A percentile compares a stretch with the other conserved stretches of the same genome.
Conservation (phyloP, 2,113 vertebrate genomes). For the Tachysurus vachellii region DNA sequence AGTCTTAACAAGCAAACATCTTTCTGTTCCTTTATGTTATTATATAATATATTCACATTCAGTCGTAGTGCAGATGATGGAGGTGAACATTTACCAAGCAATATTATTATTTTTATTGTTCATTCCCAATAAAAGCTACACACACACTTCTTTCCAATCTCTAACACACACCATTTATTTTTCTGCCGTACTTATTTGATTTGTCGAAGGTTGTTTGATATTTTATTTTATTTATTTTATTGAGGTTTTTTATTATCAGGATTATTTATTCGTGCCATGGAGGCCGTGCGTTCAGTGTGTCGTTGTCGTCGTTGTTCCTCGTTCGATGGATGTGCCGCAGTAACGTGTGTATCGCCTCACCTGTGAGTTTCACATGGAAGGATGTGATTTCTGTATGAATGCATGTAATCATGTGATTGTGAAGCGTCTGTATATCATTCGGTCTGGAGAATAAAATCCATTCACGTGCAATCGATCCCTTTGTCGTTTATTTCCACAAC, state of each 20-base stretch:
- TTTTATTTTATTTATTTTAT: constrained; percentile 28
- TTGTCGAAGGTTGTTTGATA: neutral
- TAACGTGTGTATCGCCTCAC: constrained; percentile 28
- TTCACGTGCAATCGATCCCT: neutral
- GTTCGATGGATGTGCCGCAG: constrained; percentile 5
- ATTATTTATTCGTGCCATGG: constrained; percentile 15
- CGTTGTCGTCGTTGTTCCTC: neutral
- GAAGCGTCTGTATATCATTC: constrained; percentile 33
- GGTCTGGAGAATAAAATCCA: constrained; percentile 46
- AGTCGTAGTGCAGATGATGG: neutral
- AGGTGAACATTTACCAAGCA: neutral
- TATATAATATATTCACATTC: neutral
- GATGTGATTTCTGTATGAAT: constrained; percentile 28
- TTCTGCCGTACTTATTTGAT: neutral
- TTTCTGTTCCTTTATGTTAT: neutral
- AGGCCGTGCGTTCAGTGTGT: constrained; percentile 1
- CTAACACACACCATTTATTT: neutral
- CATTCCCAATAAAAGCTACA: neutral
- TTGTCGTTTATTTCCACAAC: neutral
- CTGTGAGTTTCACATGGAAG: constrained; percentile 22
- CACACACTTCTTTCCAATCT: neutral
- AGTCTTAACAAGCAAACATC: constrained; percentile 3
- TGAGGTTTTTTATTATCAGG: neutral
- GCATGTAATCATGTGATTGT: constrained; percentile 50
- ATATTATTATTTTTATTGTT: neutral